phyloP scores from a whole-genome alignment of 1,140 invertebrate species.

The Telenomus remus region DNA sequence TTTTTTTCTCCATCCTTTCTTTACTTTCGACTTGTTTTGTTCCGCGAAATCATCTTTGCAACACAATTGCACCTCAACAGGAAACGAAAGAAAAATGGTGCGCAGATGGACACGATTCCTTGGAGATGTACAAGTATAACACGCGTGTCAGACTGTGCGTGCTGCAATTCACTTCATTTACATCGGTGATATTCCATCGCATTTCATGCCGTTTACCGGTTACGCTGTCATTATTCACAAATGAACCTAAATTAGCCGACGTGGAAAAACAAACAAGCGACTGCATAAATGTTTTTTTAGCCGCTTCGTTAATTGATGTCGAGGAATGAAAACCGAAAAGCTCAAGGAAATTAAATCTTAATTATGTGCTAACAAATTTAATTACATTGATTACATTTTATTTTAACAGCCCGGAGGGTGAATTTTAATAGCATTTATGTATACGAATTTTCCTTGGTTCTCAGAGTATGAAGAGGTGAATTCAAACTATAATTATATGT shows the following conservation, averaged over 20 bases:
- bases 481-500: neutral
- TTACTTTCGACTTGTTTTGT: conserved; percentile 9
- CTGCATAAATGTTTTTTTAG: conserved; percentile 6
- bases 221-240: conserved; percentile 31
- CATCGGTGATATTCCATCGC: conserved; percentile 30
- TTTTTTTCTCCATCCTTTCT: conserved; percentile 13
- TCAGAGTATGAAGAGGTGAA: neutral
- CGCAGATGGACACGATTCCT: conserved; percentile 46
- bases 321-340: too few relatives aligned
- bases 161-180: conserved; percentile 37
- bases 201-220: conserved; percentile 29
- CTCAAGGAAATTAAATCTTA: neutral
- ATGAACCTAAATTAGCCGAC: conserved; percentile 19
- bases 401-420: neutral
- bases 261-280: conserved; percentile 36
- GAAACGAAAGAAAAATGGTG: conserved; percentile 40
- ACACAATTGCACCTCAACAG: conserved; percentile 39
- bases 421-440: conserved; percentile 2
- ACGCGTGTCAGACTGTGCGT: conserved; percentile 17
- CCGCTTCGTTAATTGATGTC: too few relatives aligned
- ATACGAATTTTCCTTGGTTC: neutral
- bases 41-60: conserved; percentile 45
- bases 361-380: conserved; percentile 17
- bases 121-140: conserved; percentile 29
- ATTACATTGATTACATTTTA: conserved; percentile 9